Evolutionary conservation across 1,140 invertebrate species (phyloP).

Genomic region (Tetragnatha versicolor): DNA sequence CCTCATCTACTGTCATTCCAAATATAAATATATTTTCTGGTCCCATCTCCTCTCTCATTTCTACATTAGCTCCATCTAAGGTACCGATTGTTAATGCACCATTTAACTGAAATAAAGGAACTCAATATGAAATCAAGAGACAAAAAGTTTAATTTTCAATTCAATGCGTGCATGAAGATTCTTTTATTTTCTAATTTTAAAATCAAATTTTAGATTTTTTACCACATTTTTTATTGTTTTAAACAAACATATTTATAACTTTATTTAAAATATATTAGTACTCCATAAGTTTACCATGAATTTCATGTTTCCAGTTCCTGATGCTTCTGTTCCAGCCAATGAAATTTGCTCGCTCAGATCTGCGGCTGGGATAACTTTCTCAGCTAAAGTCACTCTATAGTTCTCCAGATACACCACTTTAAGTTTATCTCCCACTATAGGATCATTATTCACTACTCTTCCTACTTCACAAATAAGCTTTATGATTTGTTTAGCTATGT

Average conservation of each 20-base stretch:
- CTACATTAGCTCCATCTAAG: constrained; percentile 98
- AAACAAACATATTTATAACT: too few relatives aligned
- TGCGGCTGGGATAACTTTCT: constrained; percentile 97
- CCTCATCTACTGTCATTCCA: constrained; percentile 94
- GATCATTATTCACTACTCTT: constrained; percentile 96
- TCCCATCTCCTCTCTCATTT: constrained; percentile 99
- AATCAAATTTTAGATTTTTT: too few relatives aligned
- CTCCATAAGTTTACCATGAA: constrained; percentile 94
- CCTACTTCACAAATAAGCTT: constrained; percentile 93
- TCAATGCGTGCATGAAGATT: too few relatives aligned
- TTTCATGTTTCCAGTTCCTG: constrained; percentile 93
- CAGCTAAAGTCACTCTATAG: constrained; percentile 96
- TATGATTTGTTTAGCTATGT: constrained; percentile 98
- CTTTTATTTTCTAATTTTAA: too few relatives aligned
- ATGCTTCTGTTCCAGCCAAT: constrained; percentile 97
- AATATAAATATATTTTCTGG: constrained; percentile 98
- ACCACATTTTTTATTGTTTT: too few relatives aligned
- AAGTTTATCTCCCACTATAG: constrained; percentile 93
- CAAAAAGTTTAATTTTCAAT: too few relatives aligned
- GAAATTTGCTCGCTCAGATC: constrained; percentile 96
- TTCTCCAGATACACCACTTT: constrained; percentile 98
- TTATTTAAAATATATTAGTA: too few relatives aligned
- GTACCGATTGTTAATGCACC: constrained; percentile 98
- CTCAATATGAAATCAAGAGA: too few relatives aligned
- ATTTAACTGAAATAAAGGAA: constrained; percentile 77